These are phyloP conservation scores for Dolomedes plantarius DNA, from an alignment of 2,888 invertebrate genomes.

Conservation along the genomic window DNA sequence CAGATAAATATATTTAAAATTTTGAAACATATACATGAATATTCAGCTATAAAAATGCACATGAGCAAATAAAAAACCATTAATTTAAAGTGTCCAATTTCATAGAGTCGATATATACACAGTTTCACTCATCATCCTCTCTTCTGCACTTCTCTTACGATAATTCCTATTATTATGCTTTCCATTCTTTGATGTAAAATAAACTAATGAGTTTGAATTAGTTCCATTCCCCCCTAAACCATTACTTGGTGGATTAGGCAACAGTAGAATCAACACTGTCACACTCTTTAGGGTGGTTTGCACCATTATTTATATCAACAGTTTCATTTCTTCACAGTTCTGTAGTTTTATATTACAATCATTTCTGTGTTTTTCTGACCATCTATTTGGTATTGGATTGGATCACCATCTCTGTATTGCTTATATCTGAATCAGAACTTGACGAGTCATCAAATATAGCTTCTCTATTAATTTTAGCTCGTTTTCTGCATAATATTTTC, in stretches of 20 bases:
- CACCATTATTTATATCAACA: constrained; percentile 2
- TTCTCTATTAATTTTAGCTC: constrained; percentile 27
- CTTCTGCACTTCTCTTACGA: constrained; percentile 58
- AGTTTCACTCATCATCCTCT: constrained; percentile 37
- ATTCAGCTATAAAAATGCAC: too few species aligned
- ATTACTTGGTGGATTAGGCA: constrained; percentile 19
- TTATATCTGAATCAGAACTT: constrained; percentile 62
- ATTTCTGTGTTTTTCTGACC: constrained; percentile 3
- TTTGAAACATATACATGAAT: too few species aligned
- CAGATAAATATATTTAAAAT: too few species aligned
- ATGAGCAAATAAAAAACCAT: too few species aligned
- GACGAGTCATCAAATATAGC: not conserved
- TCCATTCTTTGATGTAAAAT: constrained; percentile 28
- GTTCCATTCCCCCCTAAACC: constrained; percentile 25
- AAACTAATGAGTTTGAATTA: constrained; percentile 35
- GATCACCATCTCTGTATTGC: not conserved
- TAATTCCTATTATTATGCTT: constrained; percentile 33
- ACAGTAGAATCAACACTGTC: not conserved
- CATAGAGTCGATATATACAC: not conserved
- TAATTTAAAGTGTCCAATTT: not conserved
- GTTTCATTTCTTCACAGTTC: constrained; percentile 11
- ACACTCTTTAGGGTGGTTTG: not conserved
- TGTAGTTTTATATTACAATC: not conserved
- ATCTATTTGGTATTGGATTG: not conserved
- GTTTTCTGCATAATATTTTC: constrained; percentile 33